Evolutionary conservation across 2,113 vertebrate genomes (phyloP).

Genomic region (Scomber japonicus): DNA sequence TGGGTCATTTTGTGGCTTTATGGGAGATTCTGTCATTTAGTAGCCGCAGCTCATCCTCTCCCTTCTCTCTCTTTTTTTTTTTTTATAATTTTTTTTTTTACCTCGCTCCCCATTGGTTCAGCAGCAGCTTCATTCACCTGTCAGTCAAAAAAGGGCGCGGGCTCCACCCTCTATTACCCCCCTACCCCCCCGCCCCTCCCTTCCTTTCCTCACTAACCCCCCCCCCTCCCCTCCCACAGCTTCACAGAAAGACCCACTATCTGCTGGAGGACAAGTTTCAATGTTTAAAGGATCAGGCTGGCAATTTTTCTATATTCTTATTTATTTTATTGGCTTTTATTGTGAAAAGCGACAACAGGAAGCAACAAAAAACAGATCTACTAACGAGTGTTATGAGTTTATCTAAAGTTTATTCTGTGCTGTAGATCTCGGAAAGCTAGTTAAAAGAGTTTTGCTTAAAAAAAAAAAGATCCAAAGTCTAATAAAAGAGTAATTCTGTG

Average conservation of each 20-base stretch:
- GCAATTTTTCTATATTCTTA: too few relatives aligned
- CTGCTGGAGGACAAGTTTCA: slow-evolving; percentile 76
- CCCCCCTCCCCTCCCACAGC: slow-evolving; percentile 76
- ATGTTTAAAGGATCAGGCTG: slow-evolving; percentile 12
- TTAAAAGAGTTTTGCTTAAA: too few relatives aligned
- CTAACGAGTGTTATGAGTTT: too few relatives aligned
- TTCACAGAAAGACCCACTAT: slow-evolving; percentile 99
- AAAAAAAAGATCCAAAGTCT: too few relatives aligned
- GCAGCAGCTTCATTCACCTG: slow-evolving; percentile 59
- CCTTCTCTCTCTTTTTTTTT: slow-evolving; percentile 29
- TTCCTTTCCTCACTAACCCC: slow-evolving; percentile 64
- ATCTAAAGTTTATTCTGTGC: too few relatives aligned
- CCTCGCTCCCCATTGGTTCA: slow-evolving; percentile 61
- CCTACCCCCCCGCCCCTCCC: neutral
- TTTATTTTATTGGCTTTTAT: too few relatives aligned
- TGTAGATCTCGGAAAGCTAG: too few relatives aligned
- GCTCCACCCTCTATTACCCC: slow-evolving; percentile 19
- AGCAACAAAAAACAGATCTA: too few relatives aligned
- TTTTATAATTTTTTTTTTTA: slow-evolving; percentile 20
- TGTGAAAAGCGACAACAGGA: too few relatives aligned
- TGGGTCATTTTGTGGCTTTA: slow-evolving; percentile 99
- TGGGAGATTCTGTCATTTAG: slow-evolving; percentile 81
- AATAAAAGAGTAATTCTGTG: too few relatives aligned
- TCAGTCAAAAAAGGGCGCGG: slow-evolving; percentile 63
- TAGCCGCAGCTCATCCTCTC: slow-evolving; percentile 57